phyloP scores from a whole-genome alignment of 1,140 invertebrate genomes.

The Conus ventricosus region DNA sequence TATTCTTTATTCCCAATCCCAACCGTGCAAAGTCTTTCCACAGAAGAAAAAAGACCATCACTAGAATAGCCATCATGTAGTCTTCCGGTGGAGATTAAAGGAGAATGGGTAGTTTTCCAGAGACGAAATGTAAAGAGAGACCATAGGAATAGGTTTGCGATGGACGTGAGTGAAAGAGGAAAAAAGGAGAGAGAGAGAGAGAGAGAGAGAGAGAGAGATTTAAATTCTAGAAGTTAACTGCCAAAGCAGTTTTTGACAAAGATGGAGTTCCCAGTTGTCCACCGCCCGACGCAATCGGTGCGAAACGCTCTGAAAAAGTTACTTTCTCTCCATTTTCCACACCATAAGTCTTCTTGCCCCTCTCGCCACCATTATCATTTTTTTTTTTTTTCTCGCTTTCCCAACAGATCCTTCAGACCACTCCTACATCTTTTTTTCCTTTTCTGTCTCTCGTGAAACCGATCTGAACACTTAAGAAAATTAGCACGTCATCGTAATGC shows the following conservation, averaged over 20 bases:
- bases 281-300: background rate
- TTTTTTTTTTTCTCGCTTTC: background rate
- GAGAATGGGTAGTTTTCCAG: too few species aligned
- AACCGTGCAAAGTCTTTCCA: too few species aligned
- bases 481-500: constrained; percentile 23
- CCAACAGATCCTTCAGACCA: background rate
- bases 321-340: background rate
- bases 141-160: too few species aligned
- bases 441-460: background rate
- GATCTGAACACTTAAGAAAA: constrained; percentile 18
- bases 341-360: background rate
- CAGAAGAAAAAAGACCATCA: too few species aligned
- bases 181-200: background rate
- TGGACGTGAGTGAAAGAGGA: background rate
- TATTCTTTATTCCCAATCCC: too few species aligned
- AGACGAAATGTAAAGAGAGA: too few species aligned
- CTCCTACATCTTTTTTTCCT: background rate
- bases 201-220: background rate
- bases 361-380: background rate
- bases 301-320: background rate
- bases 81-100: too few species aligned
- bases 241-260: background rate
- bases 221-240: background rate
- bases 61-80: too few species aligned
- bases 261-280: background rate